Base-by-base conservation (phyloP, 2,113 vertebrate genomes). In the Gasterosteus nipponicus region DNA sequence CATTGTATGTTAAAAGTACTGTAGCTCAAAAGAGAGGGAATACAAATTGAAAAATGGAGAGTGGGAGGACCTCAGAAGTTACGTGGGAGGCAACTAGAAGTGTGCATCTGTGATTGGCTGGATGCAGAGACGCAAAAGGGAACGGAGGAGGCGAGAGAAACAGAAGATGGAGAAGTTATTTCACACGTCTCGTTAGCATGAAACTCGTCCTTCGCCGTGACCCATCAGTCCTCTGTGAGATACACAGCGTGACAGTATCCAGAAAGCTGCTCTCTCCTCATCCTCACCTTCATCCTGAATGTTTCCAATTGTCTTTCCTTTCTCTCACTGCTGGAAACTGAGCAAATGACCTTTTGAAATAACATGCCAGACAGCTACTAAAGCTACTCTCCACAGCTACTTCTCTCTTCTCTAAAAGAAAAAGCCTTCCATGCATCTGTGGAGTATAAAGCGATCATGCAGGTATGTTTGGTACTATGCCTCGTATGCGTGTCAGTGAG, bases 281-380 rank as follows among this genome's bases (percentile, higher is more conserved):
- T 35, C 46, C 64, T 81, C 70, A 19, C 15, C 47, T 62, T 16
- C 53, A 39, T 26, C 26, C 7, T 2, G 1, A 61, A 66, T 42
- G 14, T 39, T 59, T 54, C 38, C 5, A 3, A 42, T 63, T n/a
- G n/a, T 65, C 7, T 46, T 18, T 19, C 41, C 15, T 39, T 9
- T 59, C 51, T 26, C n/a, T 67, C 33, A 58, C 59, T 16, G 33
- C 80, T 88, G 73, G 79, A 88, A 72, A 78, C 61, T 63, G 16
- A 78, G 58, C 69, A 65, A 78, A 86, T 75, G 66, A 83, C 80
- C 81, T 83, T 78, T 80, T 83, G 74, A 77, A 84, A 84, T 46
- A 82, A 85, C 62, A 76, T 76, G 49, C 77, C 75, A 38, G 74
- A 65, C 10, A 82, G 59, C 73, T 38, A 38, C 33, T 3, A 33